Evolutionary conservation across 1,140 invertebrate genomes (phyloP).

Genomic region (Olivierus martensii): DNA sequence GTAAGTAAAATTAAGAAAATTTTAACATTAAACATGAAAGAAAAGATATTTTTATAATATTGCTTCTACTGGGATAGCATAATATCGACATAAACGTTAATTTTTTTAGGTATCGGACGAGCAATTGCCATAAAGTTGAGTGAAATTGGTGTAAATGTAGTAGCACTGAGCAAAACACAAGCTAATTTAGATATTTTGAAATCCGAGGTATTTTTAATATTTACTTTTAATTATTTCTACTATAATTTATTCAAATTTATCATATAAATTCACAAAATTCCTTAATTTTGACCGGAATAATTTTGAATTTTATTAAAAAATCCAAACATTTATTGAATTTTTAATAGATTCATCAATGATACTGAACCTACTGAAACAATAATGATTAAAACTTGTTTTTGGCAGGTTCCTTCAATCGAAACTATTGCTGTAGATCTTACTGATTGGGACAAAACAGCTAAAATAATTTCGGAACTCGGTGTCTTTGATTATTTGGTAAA

Average conservation of each 20-base stretch:
- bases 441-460: slow-evolving; percentile 56
- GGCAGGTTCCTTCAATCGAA: slow-evolving; percentile 40
- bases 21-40: no score
- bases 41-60: no score
- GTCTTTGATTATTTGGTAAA: slow-evolving; percentile 65
- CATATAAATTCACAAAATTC: no score
- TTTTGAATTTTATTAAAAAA: no score
- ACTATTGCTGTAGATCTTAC: slow-evolving; percentile 49
- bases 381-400: background rate
- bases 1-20: no score
- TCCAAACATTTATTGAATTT: no score
- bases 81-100: no score
- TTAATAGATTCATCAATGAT: background rate
- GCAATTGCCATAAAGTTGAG: slow-evolving; percentile 47
- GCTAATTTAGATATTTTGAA: slow-evolving; percentile 49
- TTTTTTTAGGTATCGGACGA: slow-evolving; percentile 51
- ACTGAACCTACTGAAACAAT: no score
- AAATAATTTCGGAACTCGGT: slow-evolving; percentile 36
- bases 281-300: no score
- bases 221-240: background rate
- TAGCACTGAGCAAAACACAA: slow-evolving; percentile 52
- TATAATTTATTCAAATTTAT: no score
- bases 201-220: slow-evolving; percentile 29
- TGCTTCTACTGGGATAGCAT: no score
- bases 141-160: slow-evolving; percentile 48